Evolutionary conservation across 64 coral and sea anemone genomes (phyloP).

Genomic region (Catalaphyllia jardinei): DNA sequence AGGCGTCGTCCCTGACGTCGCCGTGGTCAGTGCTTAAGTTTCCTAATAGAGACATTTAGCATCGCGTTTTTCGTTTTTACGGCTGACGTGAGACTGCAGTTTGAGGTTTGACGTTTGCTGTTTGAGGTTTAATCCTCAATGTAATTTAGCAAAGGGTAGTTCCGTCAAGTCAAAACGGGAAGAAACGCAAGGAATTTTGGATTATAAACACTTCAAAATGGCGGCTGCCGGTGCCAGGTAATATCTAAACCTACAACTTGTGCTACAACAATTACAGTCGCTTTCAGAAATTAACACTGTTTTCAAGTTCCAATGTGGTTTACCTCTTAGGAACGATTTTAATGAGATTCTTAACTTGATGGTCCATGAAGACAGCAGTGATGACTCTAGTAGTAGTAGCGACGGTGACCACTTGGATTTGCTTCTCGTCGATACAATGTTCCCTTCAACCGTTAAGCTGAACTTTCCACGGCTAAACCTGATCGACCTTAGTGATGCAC

Average conservation of each 20-base stretch:
- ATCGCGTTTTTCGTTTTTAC: background rate
- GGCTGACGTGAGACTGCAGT: no score
- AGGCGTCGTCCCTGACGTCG: no score
- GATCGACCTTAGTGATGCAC: constrained; percentile 18
- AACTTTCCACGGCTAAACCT: constrained; percentile 18
- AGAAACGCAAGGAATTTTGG: constrained; percentile 8
- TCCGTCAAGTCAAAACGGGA: background rate
- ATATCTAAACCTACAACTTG: background rate
- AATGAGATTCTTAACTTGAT: constrained; percentile 27
- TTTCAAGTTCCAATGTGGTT: background rate
- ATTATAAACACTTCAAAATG: constrained; percentile 17
- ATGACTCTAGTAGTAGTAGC: constrained; percentile 9
- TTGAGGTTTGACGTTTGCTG: no score
- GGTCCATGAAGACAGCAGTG: constrained; percentile 27
- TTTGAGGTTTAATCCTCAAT: background rate
- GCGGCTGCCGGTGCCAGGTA: constrained; percentile 33
- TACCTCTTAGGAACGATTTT: constrained; percentile 20
- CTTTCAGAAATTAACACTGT: background rate
- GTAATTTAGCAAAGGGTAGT: constrained; percentile 10
- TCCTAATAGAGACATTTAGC: constrained; percentile 31
- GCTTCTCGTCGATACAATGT: constrained; percentile 33
- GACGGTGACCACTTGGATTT: constrained; percentile 29
- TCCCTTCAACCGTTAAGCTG: background rate
- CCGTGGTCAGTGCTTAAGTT: no score
- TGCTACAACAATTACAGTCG: background rate